phyloP scores from a whole-genome alignment of 1,140 invertebrate genomes.

The Caenorhabditis latens region DNA sequence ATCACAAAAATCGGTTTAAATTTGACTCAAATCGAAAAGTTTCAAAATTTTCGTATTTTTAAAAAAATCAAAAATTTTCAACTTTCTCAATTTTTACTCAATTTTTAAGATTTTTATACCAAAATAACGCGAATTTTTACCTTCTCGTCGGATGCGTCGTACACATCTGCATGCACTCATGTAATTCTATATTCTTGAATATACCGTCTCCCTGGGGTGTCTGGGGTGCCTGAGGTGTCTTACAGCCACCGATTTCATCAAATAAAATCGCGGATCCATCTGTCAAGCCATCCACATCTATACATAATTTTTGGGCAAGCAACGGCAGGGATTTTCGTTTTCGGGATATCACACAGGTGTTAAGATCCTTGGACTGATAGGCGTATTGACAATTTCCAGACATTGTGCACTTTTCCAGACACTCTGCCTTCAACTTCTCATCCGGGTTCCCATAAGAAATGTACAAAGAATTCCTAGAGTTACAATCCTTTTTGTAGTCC shows the following conservation, averaged over 20 bases:
- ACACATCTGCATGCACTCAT: conserved; percentile 47
- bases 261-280: conserved; percentile 31
- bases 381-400: not conserved
- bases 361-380: conserved; percentile 16
- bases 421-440: not conserved
- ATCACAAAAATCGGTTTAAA: no score
- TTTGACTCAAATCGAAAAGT: no score
- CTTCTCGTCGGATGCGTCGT: conserved; percentile 33
- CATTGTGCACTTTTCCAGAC: conserved; percentile 46
- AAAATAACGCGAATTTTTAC: not conserved
- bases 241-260: conserved; percentile 42
- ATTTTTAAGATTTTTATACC: no score
- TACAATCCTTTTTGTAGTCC: conserved; percentile 1
- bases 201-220: not conserved
- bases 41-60: no score
- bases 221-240: no score
- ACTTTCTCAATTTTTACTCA: no score
- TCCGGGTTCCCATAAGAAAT: conserved; percentile 19
- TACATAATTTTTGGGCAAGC: conserved; percentile 17
- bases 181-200: not conserved
- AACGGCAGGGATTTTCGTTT: conserved; percentile 10
- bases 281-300: not conserved
- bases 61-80: no score
- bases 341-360: conserved; percentile 27
- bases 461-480: not conserved